Evolutionary conservation across 2,888 invertebrate species (phyloP).

Genomic region (Dione vanillae): DNA sequence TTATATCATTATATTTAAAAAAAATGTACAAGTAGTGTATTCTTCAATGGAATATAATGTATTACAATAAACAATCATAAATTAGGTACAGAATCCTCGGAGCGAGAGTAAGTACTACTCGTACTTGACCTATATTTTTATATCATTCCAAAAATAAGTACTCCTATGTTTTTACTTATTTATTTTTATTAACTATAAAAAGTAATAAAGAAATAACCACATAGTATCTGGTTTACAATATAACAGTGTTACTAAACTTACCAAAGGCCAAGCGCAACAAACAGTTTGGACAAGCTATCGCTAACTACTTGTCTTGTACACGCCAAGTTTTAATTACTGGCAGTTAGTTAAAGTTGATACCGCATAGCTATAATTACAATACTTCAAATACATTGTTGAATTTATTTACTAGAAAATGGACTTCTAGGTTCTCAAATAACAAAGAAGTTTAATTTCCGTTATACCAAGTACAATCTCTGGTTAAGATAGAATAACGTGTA

Average conservation of each 20-base stretch:
- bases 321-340: slow-evolving; percentile 16
- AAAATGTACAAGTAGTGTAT: no score
- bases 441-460: neutral
- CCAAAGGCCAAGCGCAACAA: slow-evolving; percentile 16
- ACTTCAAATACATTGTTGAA: neutral
- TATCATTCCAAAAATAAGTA: no score
- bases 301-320: slow-evolving; percentile 18
- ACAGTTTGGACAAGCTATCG: slow-evolving; percentile 9
- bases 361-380: slow-evolving; percentile 6
- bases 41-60: no score
- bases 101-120: no score
- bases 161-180: no score
- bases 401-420: slow-evolving; percentile 9
- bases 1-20: no score
- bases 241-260: slow-evolving; percentile 14
- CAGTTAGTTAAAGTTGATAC: slow-evolving; percentile 3
- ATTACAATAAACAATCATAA: no score
- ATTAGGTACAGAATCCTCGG: no score
- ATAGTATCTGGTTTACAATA: neutral
- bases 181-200: neutral
- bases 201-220: neutral
- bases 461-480: neutral
- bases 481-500: neutral
- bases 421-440: neutral
- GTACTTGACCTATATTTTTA: no score